Percentiles rank a stretch among this genome's conserved stretches.
These are phyloP conservation scores for Hippocampus abdominalis DNA, from an alignment of 2,113 vertebrate species.

Conservation along the genomic window DNA sequence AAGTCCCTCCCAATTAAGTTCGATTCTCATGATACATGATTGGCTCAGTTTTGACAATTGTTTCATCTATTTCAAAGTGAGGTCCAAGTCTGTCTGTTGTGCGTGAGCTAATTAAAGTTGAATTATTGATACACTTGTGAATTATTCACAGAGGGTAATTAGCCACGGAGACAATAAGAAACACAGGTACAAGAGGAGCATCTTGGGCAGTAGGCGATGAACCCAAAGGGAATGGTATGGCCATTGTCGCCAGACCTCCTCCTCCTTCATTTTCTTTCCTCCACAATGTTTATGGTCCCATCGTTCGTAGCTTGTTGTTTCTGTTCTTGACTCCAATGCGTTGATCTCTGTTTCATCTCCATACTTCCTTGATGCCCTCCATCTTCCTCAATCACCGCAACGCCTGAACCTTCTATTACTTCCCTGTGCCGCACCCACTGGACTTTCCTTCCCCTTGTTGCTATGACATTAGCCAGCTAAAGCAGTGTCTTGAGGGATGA, in stretches of 20 bases:
- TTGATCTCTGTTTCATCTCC: constrained; percentile 9
- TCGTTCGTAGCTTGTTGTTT: constrained; percentile 36
- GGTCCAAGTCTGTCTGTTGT: constrained; percentile 41
- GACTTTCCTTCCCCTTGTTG: constrained; percentile 63
- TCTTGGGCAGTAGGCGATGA: constrained; percentile 10
- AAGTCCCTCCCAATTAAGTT: background rate
- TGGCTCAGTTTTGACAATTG: constrained; percentile 15
- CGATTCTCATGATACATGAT: background rate
- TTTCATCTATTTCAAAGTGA: constrained; percentile 27
- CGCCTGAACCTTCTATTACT: constrained; percentile 34
- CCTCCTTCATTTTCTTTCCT: constrained; percentile 32
- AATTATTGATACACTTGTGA: constrained; percentile 67
- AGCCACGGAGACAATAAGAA: constrained; percentile 64
- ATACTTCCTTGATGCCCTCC: constrained; percentile 4
- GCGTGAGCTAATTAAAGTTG: constrained; percentile 67
- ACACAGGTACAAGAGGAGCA: constrained; percentile 52
- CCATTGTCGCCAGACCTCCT: constrained; percentile 41
- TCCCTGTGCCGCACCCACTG: constrained; percentile 55
- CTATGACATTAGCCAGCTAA: constrained; percentile 70
- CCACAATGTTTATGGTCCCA: constrained; percentile 38
- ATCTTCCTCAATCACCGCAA: background rate
- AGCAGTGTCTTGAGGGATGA: constrained; percentile 64
- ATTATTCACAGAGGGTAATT: constrained; percentile 66
- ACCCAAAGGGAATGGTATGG: constrained; percentile 26
- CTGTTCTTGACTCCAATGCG: constrained; percentile 57